These are phyloP conservation scores for Drosophila aff. DNA, from an alignment of 1,140 invertebrate species.

Conservation along the genomic window DNA sequence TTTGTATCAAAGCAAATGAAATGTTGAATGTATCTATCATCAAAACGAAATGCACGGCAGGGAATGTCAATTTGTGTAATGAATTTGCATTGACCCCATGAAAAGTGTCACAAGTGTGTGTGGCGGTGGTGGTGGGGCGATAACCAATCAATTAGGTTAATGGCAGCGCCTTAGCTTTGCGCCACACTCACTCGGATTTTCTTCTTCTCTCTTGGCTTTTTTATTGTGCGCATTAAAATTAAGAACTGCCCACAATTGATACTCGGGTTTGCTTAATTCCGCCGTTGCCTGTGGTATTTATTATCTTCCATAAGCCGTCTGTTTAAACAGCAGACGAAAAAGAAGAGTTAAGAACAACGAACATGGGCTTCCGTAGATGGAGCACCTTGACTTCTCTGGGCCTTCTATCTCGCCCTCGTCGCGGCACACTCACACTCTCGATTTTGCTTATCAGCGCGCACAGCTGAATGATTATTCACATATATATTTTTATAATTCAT, in stretches of 20 bases:
- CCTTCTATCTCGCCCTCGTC: constrained; percentile 2
- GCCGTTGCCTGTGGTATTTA: constrained; percentile 11
- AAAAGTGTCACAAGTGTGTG: constrained; percentile 36
- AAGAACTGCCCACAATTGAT: constrained; percentile 26
- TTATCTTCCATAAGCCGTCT: constrained; percentile 30
- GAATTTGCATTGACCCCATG: constrained; percentile 58
- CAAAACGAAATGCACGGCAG: constrained; percentile 25
- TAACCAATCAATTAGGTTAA: constrained; percentile 70
- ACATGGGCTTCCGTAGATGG: constrained; percentile 25
- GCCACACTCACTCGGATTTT: constrained; percentile 1
- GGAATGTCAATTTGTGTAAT: constrained; percentile 66
- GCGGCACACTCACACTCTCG: background rate
- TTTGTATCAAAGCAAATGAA: constrained; percentile 14
- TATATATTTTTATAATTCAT: constrained; percentile 57
- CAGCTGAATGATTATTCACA: constrained; percentile 53
- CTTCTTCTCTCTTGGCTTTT: background rate
- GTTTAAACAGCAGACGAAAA: constrained; percentile 42
- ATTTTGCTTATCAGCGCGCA: constrained; percentile 52
- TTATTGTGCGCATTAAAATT: constrained; percentile 40
- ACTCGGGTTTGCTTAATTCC: constrained; percentile 18
- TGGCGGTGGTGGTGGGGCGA: constrained; percentile 11
- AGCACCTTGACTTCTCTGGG: constrained; percentile 40
- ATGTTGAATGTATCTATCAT: constrained; percentile 13
- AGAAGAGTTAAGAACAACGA: constrained; percentile 12
- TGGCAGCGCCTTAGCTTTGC: constrained; percentile 28